Conservation (phyloP, 2,888 invertebrate species). For the Penaeus monodon region DNA sequence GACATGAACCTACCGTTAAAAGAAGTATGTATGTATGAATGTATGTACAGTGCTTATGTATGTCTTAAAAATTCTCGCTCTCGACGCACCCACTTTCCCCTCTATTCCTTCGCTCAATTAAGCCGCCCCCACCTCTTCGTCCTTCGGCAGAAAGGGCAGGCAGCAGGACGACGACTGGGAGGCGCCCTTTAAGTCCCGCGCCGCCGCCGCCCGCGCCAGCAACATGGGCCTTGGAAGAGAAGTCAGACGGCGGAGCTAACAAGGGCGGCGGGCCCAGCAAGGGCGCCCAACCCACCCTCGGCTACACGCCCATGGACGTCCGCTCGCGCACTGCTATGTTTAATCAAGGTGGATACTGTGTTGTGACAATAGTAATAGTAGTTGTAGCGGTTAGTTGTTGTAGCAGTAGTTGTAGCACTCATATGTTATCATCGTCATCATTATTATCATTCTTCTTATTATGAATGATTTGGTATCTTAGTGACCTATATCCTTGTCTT, state of each 20-base stretch:
- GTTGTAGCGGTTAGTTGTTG: too few relatives aligned
- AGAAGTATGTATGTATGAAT: too few relatives aligned
- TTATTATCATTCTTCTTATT: too few relatives aligned
- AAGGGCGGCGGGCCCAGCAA: neutral
- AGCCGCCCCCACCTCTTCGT: neutral
- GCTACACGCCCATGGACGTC: constrained; percentile 30
- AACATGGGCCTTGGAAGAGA: constrained; percentile 44
- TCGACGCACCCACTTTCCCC: neutral
- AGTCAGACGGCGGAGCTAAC: neutral
- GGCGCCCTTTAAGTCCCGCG: constrained; percentile 55
- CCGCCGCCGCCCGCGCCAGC: constrained; percentile 20
- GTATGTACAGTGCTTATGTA: too few relatives aligned
- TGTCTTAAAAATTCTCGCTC: too few relatives aligned
- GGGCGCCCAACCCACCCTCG: neutral
- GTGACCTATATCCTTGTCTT: too few relatives aligned
- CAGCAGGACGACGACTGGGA: constrained; percentile 63
- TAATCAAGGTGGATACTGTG: constrained; percentile 24
- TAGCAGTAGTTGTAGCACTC: too few relatives aligned
- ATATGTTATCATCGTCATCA: too few relatives aligned
- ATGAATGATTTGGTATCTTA: too few relatives aligned
- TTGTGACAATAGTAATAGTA: neutral
- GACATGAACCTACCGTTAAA: too few relatives aligned
- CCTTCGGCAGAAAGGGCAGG: constrained; percentile 32
- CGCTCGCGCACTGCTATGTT: constrained; percentile 43
- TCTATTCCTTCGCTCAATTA: neutral